Percentiles rank a stretch among this genome's conserved stretches.
Conservation (phyloP, 2,113 vertebrate species). For the Oxyruncus cristatus region DNA sequence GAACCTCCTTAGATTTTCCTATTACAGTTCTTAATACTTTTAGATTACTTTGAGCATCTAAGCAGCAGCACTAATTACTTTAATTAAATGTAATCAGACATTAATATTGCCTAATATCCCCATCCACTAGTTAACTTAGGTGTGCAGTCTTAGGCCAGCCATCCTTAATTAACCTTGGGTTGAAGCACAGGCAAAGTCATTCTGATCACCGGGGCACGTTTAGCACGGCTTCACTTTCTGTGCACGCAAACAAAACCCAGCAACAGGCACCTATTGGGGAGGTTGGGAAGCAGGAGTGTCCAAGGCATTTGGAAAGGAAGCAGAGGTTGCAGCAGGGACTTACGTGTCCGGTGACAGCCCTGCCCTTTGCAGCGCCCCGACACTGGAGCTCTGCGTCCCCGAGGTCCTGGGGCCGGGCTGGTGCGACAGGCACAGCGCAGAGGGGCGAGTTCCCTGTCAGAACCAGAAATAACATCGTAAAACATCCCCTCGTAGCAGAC, state of each 20-base stretch:
- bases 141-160: background rate
- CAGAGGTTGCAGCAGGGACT: background rate
- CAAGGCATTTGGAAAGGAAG: background rate
- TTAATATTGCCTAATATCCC: background rate
- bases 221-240: background rate
- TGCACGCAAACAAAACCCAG: background rate
- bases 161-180: background rate
- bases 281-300: background rate
- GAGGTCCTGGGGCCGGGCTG: background rate
- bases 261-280: background rate
- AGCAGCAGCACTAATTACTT: background rate
- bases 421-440: background rate
- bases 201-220: background rate
- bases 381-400: background rate
- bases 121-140: background rate
- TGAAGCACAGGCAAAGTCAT: background rate
- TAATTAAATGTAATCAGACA: slow-evolving; percentile 8
- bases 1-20: slow-evolving; percentile 3
- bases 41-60: background rate
- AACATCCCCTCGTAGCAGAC: background rate
- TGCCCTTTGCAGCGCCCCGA: background rate
- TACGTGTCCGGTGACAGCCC: background rate
- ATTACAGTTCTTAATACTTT: background rate
- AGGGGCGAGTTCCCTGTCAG: background rate
- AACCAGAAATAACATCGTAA: background rate